phyloP scores from a whole-genome alignment of 2,888 invertebrate genomes.

The Xanthorhoe designata region DNA sequence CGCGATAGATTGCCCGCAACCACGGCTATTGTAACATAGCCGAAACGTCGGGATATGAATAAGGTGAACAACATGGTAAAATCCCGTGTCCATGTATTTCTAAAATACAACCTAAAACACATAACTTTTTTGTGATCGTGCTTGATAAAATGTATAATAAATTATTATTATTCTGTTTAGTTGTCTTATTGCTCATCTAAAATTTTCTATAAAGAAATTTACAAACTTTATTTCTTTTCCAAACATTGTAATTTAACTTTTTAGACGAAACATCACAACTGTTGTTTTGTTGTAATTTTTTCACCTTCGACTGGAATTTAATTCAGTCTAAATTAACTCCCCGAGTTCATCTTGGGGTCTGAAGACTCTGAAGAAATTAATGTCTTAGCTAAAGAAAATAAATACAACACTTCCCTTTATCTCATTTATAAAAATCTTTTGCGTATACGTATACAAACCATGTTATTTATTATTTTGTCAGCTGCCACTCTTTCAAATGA shows the following conservation, averaged over 20 bases:
- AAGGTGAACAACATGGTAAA: no score
- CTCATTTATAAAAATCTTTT: constrained; percentile 5
- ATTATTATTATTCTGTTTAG: no score
- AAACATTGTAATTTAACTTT: constrained; percentile 10
- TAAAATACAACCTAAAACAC: no score
- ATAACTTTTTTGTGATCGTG: no score
- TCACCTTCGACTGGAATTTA: constrained; percentile 40
- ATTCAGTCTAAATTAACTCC: constrained; percentile 43
- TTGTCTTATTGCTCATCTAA: no score
- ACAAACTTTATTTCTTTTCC: background rate
- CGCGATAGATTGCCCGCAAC: no score
- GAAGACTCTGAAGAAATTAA: constrained; percentile 44
- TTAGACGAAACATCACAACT: constrained; percentile 15
- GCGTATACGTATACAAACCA: background rate
- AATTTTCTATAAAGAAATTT: background rate
- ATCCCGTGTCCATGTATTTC: no score
- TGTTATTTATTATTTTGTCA: background rate
- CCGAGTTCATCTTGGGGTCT: constrained; percentile 39
- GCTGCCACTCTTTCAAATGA: background rate
- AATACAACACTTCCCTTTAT: constrained; percentile 46
- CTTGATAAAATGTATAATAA: no score
- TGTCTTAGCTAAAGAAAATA: constrained; percentile 50
- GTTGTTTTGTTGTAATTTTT: constrained; percentile 31
- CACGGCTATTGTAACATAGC: no score
- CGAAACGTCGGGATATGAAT: no score